Conservation (phyloP, 2,113 vertebrate species). For the Lasiurus cinereus region DNA sequence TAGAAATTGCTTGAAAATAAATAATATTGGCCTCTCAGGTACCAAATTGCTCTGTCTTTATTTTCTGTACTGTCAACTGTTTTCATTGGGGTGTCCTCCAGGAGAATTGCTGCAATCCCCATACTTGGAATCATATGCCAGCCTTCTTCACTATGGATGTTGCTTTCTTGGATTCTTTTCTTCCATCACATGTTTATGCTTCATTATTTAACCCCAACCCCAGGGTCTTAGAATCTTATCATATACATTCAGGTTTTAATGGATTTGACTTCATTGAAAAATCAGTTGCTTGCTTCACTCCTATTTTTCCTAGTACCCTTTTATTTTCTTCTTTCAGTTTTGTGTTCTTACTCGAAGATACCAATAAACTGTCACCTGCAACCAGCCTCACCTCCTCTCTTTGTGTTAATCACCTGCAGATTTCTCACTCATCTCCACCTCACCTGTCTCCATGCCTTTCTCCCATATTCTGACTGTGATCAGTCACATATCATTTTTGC, state of each 20-base stretch:
- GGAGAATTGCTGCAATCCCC: neutral
- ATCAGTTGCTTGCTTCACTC: neutral
- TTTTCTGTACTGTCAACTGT: slow-evolving; percentile 27
- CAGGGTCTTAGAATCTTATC: slow-evolving; percentile 38
- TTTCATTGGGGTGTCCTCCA: slow-evolving; percentile 30
- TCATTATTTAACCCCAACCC: neutral
- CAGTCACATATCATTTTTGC: slow-evolving; percentile 40
- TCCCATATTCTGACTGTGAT: neutral
- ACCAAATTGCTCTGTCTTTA: slow-evolving; percentile 39
- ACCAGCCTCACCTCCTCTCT: neutral
- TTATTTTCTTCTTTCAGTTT: neutral
- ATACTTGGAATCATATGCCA: neutral
- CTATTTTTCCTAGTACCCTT: neutral
- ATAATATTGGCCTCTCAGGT: neutral
- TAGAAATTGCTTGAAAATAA: slow-evolving; percentile 44
- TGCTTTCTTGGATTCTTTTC: slow-evolving; percentile 47
- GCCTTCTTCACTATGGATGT: slow-evolving; percentile 8
- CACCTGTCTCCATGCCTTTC: neutral
- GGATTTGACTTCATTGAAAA: slow-evolving; percentile 46
- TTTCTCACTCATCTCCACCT: slow-evolving; percentile 14
- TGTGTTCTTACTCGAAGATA: slow-evolving; percentile 31
- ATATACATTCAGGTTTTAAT: slow-evolving; percentile 14
- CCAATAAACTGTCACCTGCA: neutral
- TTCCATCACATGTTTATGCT: slow-evolving; percentile 49
- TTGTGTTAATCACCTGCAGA: neutral